phyloP scores from a whole-genome alignment of 2,888 invertebrate genomes.

The Scaptodrosophila latifasciaeformis region DNA sequence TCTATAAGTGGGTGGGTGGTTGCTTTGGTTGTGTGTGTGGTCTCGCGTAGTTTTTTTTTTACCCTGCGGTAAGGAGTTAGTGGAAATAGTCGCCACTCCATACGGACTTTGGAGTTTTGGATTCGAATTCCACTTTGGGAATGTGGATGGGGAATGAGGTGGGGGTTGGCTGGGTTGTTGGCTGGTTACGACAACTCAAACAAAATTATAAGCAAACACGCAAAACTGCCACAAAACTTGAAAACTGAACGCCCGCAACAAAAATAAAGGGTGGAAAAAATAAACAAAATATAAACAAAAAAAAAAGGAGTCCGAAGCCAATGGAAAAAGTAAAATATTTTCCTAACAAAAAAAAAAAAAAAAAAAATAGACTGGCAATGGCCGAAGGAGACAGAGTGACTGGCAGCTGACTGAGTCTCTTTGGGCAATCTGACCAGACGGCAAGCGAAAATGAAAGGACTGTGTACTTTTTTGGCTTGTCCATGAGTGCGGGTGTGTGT shows the following conservation, averaged over 20 bases:
- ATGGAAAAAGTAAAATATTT: background rate
- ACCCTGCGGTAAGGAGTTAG: constrained; percentile 10
- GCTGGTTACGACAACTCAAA: constrained; percentile 48
- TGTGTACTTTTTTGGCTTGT: background rate
- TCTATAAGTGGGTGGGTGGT: no score
- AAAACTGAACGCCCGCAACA: constrained; percentile 47
- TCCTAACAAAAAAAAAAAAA: constrained; percentile 27
- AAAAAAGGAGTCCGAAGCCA: background rate
- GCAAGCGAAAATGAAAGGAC: constrained; percentile 33
- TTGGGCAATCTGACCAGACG: constrained; percentile 36
- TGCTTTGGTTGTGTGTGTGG: no score
- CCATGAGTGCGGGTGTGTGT: background rate
- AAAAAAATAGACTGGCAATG: constrained; percentile 1
- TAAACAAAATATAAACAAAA: no score
- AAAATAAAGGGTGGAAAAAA: constrained; percentile 10
- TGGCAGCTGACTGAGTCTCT: constrained; percentile 3
- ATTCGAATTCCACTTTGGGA: background rate
- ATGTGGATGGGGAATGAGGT: no score
- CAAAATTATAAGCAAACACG: constrained; percentile 69
- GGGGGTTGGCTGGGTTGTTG: constrained; percentile 1
- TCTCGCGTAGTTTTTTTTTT: constrained; percentile 23
- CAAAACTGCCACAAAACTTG: constrained; percentile 69
- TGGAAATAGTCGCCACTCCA: no score
- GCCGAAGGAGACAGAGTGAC: constrained; percentile 36
- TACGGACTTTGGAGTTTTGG: constrained; percentile 6